Evolutionary conservation across 2,888 invertebrate genomes (phyloP), one percentile per base, ranked within the genome.

Genomic region (Pyrgus malvae): DNA sequence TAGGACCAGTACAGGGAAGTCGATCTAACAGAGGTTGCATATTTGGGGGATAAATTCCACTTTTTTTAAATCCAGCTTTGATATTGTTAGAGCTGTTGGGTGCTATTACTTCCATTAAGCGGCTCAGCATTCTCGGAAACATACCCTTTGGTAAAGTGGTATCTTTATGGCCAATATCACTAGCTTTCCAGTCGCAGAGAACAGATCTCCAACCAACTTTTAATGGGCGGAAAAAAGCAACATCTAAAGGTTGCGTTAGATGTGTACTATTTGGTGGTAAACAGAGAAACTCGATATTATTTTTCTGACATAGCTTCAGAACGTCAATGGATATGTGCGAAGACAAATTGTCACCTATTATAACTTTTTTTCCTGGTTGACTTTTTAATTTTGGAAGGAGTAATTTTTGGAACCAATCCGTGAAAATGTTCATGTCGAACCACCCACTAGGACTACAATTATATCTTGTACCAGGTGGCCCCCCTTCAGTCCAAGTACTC

Each of bases 291-390:
- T 48, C 46, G 38, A 80, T 78, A 57, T 76, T 60, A 29, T 29
- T 61, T 35, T 70, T 65, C 54, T 70, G 57, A 58, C 80, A 83
- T 19, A 57, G 23, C 44, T 66, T 27, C 6, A 80, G 56, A 23
- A 75, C 63, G 21, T 64, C 61, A n/a, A 55, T 19, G 40, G 62
- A 69, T 19, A 77, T 58, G 51, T 80, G 76, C 38, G 67, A 67
- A 4, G 69, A 64, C 45, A 81, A 58, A 60, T 78, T 80, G 58
- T 82, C 74, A n/a, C 78, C 77, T 44, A 82, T 64, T 3, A 77
- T 12, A 8, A 69, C 63, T 57, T 76, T 76, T 29, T 41, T 62
- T 19, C 72, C 73, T 16, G 38, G 44, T 35, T 59, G 57, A 33
- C 63, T 60, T 51, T 64, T 61, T 16, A 66, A 57, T 54, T 44